Base-by-base conservation (phyloP, 1,140 invertebrate species). In the Cotesia typhae region DNA sequence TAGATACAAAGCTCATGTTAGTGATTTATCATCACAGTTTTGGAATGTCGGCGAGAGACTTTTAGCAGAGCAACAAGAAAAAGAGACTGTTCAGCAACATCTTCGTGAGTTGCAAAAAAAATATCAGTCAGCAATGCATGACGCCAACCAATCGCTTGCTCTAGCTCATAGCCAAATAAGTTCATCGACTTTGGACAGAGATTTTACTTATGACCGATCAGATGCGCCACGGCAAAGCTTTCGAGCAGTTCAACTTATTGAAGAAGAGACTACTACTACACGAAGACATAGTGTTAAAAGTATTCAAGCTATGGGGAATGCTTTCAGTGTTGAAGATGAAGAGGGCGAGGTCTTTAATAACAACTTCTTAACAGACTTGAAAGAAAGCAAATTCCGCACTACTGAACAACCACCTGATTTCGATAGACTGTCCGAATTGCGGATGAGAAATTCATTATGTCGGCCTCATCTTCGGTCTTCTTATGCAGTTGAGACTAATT, bases 391-490 rank as follows among this genome's bases (percentile, higher is more conserved):
- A 67, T 82, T 76, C 61, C 73, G 73, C 14, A 20, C 69, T 10
- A 35, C 69, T 10, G 82, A 82, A 60, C 59, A 76, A 9, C 81
- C 79, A 61, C 59, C 77, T n/a, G 74, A 75, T 63, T 71, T 71
- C 10, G 84, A 87, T 20, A 82, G 93, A 68, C 76, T 94, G 10
- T 90, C 90, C 4, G 93, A 95, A 81, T 87, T 97, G 14, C 91
- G 93, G 79, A 90, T 92, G 80, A 88, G 96, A 36, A 98, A 98
- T 85, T 95, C 95, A 0, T 85, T 97, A 64, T 93, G 93, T 74
- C 93, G 92, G 17, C 94, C 95, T 4, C 96, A 98, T 83, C 85
- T 97, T 65, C 95, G 94, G 85, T 95, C 94, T 74, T 92, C 94
- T 0, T 97, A 98, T 87, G 93, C 95, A 0, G 93, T 92, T 1